Evolutionary conservation across 2,888 invertebrate species (phyloP), one percentile per base, ranked within the genome.

Genomic region (Notodonta ziczac): DNA sequence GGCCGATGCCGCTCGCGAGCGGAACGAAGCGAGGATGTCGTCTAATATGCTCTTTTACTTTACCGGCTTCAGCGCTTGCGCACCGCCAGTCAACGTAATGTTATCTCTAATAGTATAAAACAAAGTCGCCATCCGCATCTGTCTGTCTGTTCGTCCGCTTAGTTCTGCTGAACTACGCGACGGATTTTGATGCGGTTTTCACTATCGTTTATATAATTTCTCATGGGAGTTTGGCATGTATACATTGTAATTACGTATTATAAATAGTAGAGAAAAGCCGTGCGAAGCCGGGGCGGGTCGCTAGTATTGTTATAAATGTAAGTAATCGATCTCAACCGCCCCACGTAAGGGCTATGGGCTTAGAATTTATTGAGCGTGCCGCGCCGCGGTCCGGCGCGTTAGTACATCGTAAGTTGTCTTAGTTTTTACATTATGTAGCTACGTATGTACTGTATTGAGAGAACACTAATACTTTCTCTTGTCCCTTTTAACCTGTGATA

Each of bases 401-500:
- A 81, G 83, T 83, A 83, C 89, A 86, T 83, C 80, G 86, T 90
- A 86, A 89, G 88, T 90, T 91, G 88, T 90, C 86, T 90, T 90
- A 90, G 89, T 83, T 89, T 86, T 86, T 85, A 83, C 83, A 82
- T 85, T 84, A 82, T 77, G 68, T 74, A 70, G 76, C 83, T 80
- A 84, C 83, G 75, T 82, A 81, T 84, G 85, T 88, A 86, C 84
- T 88, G 87, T 88, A 89, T 87, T 86, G 88, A 91, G 91, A 93
- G 92, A 91, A 91, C 89, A 88, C 89, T 91, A 88, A 89, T 90
- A 90, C 88, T 91, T 90, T 91, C 91, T 93, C 92, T 91, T 92
- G 92, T 92, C 92, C 93, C 92, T 90, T 91, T 83, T 92, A 90
- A 93, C 93, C 93, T 93, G 93, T 93, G 93, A 93, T 93, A 93